Evolutionary conservation across 1,140 invertebrate genomes (phyloP).

Genomic region (Bombus soroeensis): DNA sequence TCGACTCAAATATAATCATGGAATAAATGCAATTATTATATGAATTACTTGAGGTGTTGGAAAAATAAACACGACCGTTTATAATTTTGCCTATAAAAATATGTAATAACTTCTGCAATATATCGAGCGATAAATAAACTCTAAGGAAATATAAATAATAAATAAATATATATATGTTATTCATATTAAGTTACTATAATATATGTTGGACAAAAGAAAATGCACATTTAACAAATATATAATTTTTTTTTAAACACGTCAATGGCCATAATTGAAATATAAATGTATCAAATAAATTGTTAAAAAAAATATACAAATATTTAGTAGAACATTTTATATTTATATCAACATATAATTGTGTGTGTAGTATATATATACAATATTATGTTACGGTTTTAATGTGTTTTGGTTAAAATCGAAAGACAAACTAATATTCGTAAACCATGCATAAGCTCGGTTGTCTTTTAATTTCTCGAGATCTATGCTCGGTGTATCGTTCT

Average conservation of each 20-base stretch:
- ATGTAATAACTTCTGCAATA: not conserved
- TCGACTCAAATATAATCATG: not conserved
- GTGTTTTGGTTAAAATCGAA: no score
- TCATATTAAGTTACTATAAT: not conserved
- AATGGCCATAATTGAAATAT: conserved; percentile 7
- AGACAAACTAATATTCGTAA: not conserved
- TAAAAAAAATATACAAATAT: not conserved
- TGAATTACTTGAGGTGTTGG: conserved; percentile 2
- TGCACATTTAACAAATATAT: not conserved
- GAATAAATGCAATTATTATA: conserved; percentile 5
- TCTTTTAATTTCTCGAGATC: conserved; percentile 34
- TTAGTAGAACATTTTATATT: not conserved
- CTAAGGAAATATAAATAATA: not conserved
- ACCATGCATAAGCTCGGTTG: not conserved
- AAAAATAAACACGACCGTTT: not conserved
- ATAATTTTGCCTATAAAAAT: not conserved
- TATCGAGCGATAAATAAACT: not conserved
- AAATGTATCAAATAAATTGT: conserved; percentile 22
- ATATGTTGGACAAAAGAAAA: not conserved
- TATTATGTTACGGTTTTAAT: not conserved
- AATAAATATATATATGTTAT: not conserved
- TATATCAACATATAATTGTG: not conserved
- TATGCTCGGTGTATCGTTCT: conserved; percentile 33
- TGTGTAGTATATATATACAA: not conserved
- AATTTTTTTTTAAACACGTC: not conserved